These are phyloP conservation scores for Vulpes ferrilata DNA, from an alignment of 2,113 vertebrate species.

Conservation along the genomic window DNA sequence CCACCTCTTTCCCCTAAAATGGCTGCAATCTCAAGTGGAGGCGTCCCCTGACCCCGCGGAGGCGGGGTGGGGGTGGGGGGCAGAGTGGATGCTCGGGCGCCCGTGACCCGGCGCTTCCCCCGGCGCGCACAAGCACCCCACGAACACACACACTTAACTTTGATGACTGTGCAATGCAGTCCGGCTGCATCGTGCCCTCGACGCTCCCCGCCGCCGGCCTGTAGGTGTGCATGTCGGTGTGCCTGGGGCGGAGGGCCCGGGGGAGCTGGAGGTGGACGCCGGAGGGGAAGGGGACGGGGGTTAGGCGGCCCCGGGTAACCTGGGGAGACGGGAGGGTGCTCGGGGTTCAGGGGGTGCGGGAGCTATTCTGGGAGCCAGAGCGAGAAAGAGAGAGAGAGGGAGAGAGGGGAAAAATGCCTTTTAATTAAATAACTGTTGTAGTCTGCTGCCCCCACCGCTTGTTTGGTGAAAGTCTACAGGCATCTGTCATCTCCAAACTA, in stretches of 20 bases:
- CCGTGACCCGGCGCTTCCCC: constrained; percentile 29
- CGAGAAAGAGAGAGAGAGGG: constrained; percentile 56
- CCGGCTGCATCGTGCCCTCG: constrained; percentile 72
- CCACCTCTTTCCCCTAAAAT: constrained; percentile 76
- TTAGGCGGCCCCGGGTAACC: constrained; percentile 55
- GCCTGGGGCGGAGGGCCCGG: not conserved
- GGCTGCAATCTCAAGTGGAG: constrained; percentile 71
- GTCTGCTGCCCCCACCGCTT: constrained; percentile 89
- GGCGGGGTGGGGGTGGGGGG: constrained; percentile 5
- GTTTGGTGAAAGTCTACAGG: constrained; percentile 86
- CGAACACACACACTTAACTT: constrained; percentile 85
- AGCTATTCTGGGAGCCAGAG: constrained; percentile 84
- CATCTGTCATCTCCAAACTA: constrained; percentile 86
- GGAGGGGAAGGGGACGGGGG: constrained; percentile 56
- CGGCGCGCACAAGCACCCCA: constrained; percentile 55
- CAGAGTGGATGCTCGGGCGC: constrained; percentile 46
- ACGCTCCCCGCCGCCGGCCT: constrained; percentile 61
- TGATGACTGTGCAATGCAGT: constrained; percentile 88
- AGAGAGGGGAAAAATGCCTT: constrained; percentile 78
- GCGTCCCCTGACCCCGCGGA: constrained; percentile 70
- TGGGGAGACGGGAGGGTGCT: constrained; percentile 66
- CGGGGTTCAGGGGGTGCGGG: constrained; percentile 74
- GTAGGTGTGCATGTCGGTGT: constrained; percentile 75
- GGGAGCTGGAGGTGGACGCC: not conserved
- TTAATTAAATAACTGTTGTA: constrained; percentile 87